Conservation (phyloP, 2,113 vertebrate species). For the Cervus canadensis region DNA sequence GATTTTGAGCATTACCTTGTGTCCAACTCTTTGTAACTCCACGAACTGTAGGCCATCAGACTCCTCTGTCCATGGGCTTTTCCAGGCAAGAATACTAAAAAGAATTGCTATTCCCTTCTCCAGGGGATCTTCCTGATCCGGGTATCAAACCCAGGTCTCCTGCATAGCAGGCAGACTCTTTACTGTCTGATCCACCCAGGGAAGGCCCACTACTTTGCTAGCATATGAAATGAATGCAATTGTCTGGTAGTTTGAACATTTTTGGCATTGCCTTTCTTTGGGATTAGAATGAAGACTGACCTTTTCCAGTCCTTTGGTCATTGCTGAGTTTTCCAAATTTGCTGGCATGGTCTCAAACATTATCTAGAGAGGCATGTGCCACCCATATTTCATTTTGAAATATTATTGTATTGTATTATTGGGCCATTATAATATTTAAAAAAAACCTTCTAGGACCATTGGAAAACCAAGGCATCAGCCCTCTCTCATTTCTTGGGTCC, state of each 20-base stretch:
- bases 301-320: not conserved
- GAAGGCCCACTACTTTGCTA: not conserved
- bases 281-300: not conserved
- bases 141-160: not conserved
- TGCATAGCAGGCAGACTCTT: not conserved
- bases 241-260: not conserved
- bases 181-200: not conserved
- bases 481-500: not conserved
- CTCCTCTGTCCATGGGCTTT: not conserved
- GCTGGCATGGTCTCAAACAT: not conserved
- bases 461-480: not conserved
- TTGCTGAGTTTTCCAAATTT: not conserved
- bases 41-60: not conserved
- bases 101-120: not conserved
- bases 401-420: not conserved
- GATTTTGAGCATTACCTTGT: not conserved
- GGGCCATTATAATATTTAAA: not conserved
- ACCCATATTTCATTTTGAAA: not conserved
- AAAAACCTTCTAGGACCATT: not conserved
- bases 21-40: not conserved
- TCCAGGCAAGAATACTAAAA: not conserved
- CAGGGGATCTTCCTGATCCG: not conserved
- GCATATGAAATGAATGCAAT: not conserved
- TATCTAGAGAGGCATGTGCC: not conserved
- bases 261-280: not conserved